Percentiles rank a stretch among this genome's conserved stretches.
These are phyloP conservation scores for Ylistrum balloti DNA, from an alignment of 1,140 invertebrate species.

Conservation along the genomic window DNA sequence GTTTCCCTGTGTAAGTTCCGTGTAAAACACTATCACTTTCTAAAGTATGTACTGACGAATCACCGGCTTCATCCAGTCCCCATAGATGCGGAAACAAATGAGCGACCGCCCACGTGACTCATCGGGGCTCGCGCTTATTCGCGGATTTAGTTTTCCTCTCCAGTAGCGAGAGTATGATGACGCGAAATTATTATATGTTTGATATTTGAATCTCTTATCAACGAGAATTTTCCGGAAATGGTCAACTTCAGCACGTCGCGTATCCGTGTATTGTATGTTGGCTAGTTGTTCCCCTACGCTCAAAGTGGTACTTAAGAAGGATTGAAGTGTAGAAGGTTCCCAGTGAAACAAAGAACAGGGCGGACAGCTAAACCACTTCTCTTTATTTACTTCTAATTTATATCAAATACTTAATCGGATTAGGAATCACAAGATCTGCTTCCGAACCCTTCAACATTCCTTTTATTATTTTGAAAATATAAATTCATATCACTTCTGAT, in stretches of 20 bases:
- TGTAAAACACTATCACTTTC: conserved; percentile 14
- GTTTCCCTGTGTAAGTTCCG: background rate
- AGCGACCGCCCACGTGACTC: conserved; percentile 36
- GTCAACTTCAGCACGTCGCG: conserved; percentile 12
- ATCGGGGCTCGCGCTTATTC: background rate
- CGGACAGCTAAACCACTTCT: conserved; percentile 2
- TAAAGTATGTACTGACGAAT: background rate
- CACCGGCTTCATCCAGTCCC: background rate
- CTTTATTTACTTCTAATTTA: background rate
- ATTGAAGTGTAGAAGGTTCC: background rate
- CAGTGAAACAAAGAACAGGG: conserved; percentile 23
- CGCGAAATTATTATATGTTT: conserved; percentile 34
- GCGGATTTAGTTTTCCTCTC: conserved; percentile 15
- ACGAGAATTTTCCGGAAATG: conserved; percentile 38
- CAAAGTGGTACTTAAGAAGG: conserved; percentile 14
- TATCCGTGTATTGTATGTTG: conserved; percentile 26
- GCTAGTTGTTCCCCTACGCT: background rate
- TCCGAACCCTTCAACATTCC: background rate
- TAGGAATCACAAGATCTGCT: background rate
- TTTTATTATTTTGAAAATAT: too few species aligned
- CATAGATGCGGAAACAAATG: conserved; percentile 20
- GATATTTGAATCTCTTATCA: conserved; percentile 22
- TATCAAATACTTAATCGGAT: background rate
- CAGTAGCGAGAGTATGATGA: conserved; percentile 18
- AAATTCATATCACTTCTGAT: too few species aligned